Evolutionary conservation across 1,140 invertebrate species (phyloP).

Genomic region (Riptortus pedestris): DNA sequence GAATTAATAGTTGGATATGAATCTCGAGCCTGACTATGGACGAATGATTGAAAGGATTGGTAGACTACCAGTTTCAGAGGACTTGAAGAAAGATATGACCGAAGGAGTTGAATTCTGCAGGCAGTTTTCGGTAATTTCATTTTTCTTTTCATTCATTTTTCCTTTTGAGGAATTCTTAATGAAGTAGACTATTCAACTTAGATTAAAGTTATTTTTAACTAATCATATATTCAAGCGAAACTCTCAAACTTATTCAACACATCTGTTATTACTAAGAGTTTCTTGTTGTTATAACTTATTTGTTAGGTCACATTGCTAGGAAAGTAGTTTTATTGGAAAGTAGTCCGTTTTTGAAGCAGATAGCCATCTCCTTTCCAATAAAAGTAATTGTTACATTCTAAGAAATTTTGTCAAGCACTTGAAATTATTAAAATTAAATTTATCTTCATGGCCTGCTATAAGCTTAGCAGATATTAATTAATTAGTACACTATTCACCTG

Average conservation of each 20-base stretch:
- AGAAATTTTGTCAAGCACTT: no score
- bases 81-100: conserved; percentile 49
- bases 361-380: no score
- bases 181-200: neutral
- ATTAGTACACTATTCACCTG: no score
- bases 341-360: no score
- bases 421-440: no score
- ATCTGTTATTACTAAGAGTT: no score
- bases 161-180: conserved; percentile 1
- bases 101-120: conserved; percentile 52
- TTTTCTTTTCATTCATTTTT: neutral
- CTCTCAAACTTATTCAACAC: neutral
- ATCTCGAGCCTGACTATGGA: conserved; percentile 50
- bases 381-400: no score
- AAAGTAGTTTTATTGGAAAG: no score
- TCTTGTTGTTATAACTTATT: no score
- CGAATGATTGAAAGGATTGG: conserved; percentile 48
- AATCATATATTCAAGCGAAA: neutral
- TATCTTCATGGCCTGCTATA: no score
- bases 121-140: conserved; percentile 45
- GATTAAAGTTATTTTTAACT: neutral
- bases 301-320: no score
- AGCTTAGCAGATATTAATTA: no score
- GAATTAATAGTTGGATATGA: conserved; percentile 39
- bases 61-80: conserved; percentile 45